phyloP scores from a whole-genome alignment of 53 echinoderm and acorn worm species.

The Holothuria scabra region DNA sequence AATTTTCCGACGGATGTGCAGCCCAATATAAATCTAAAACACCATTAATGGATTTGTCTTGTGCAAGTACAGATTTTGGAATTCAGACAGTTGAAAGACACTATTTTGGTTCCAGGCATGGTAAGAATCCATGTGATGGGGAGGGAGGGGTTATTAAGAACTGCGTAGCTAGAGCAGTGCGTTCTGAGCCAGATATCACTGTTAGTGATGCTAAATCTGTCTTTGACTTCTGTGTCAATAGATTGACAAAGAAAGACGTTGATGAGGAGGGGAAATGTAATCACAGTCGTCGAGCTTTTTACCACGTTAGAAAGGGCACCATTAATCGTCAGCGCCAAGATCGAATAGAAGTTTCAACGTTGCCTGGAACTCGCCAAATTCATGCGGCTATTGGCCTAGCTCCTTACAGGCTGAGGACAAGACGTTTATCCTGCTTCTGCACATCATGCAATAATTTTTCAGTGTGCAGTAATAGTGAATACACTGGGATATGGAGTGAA shows the following conservation, averaged over 20 bases:
- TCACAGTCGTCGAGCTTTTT: constrained; percentile 49
- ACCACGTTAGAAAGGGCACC: constrained; percentile 23
- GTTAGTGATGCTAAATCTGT: constrained; percentile 36
- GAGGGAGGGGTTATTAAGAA: constrained; percentile 56
- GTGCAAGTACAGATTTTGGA: constrained; percentile 37
- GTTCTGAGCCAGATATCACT: constrained; percentile 2
- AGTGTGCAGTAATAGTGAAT: neutral
- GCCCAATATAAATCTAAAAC: constrained; percentile 57
- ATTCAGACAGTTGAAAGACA: constrained; percentile 44
- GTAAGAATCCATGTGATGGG: constrained; percentile 60
- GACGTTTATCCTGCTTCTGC: constrained; percentile 60
- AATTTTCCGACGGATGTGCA: no score
- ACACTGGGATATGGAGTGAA: neutral
- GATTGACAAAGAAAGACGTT: constrained; percentile 26
- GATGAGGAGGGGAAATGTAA: constrained; percentile 39
- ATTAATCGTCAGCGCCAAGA: constrained; percentile 47
- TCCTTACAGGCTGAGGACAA: constrained; percentile 37
- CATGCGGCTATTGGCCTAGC: constrained; percentile 49
- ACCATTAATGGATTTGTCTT: constrained; percentile 50
- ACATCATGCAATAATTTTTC: constrained; percentile 24
- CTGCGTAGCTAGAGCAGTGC: constrained; percentile 22
- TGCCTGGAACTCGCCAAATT: constrained; percentile 41
- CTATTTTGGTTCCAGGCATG: constrained; percentile 59
- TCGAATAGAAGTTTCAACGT: constrained; percentile 35
- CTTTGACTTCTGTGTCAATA: constrained; percentile 49